A percentile compares a stretch with the other conserved stretches of the same genome.
These are phyloP conservation scores for Carposina sasakii DNA, from an alignment of 1,140 invertebrate species.

Conservation along the genomic window DNA sequence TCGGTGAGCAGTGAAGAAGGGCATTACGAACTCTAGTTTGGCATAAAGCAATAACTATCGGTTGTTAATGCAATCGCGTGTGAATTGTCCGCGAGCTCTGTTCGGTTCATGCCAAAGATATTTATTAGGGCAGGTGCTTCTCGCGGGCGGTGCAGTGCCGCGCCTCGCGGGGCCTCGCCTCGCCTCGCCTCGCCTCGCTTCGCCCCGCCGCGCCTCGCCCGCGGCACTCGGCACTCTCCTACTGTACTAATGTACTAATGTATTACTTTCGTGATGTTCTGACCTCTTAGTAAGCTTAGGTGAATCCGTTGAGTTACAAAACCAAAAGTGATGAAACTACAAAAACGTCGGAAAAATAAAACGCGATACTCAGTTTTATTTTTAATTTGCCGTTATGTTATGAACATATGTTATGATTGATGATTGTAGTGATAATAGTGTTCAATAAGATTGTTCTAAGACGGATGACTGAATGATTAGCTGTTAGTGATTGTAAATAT, in stretches of 20 bases:
- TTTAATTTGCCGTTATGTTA: conserved; percentile 65
- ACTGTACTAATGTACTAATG: conserved; percentile 35
- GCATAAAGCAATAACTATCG: conserved; percentile 46
- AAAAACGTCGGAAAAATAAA: conserved; percentile 54
- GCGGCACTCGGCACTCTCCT: conserved; percentile 23
- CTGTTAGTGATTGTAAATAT: conserved; percentile 68
- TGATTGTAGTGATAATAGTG: conserved; percentile 68
- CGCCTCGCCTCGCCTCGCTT: conserved; percentile 22
- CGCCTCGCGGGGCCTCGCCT: conserved; percentile 12
- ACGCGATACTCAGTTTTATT: conserved; percentile 69
- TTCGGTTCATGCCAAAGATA: conserved; percentile 71
- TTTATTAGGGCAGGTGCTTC: conserved; percentile 62
- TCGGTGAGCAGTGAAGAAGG: no score
- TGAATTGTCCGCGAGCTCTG: conserved; percentile 58
- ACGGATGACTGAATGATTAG: conserved; percentile 68
- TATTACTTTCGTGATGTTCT: conserved; percentile 43
- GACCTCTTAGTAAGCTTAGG: conserved; percentile 54
- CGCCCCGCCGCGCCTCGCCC: background rate
- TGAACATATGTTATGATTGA: no score
- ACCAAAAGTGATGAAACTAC: conserved; percentile 53
- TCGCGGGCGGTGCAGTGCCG: conserved; percentile 24
- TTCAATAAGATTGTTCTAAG: conserved; percentile 65
- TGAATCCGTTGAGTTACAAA: conserved; percentile 49
- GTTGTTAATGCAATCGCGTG: conserved; percentile 50
- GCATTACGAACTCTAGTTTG: no score